Conservation (phyloP, 2,113 vertebrate species). For the Halcyon senegalensis region DNA sequence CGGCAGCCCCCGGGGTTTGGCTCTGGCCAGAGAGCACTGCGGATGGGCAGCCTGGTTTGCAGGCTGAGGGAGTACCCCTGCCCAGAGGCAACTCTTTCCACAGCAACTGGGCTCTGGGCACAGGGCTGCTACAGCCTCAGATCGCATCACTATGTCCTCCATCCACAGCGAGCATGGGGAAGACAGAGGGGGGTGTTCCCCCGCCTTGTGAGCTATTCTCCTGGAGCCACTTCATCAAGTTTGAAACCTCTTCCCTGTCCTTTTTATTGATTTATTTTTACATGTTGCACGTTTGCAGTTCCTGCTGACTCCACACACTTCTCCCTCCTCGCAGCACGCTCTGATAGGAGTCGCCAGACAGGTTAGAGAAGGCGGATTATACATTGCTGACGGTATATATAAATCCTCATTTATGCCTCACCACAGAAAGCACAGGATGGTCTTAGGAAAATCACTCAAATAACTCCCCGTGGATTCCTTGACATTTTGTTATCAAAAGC, state of each 20-base stretch:
- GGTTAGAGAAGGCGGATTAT: neutral
- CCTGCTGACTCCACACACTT: neutral
- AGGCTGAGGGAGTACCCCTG: fast-evolving
- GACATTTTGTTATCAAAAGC: neutral
- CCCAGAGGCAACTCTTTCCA: fast-evolving
- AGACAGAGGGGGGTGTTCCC: fast-evolving
- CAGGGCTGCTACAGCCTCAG: fast-evolving
- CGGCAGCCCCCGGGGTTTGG: neutral
- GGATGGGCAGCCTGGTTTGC: neutral
- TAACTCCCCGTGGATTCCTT: neutral
- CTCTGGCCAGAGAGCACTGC: neutral
- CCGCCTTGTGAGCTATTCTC: fast-evolving
- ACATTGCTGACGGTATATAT: neutral
- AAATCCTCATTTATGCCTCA: neutral
- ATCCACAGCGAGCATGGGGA: fast-evolving
- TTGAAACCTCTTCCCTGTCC: neutral
- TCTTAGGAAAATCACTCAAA: neutral
- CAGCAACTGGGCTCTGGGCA: neutral
- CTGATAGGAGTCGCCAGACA: neutral
- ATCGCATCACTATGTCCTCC: fast-evolving
- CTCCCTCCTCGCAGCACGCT: neutral
- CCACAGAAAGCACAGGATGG: neutral
- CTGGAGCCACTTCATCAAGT: neutral
- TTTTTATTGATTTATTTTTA: neutral
- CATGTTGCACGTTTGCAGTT: neutral